phyloP scores from a whole-genome alignment of 1,140 invertebrate species.

The Centruroides vittatus region DNA sequence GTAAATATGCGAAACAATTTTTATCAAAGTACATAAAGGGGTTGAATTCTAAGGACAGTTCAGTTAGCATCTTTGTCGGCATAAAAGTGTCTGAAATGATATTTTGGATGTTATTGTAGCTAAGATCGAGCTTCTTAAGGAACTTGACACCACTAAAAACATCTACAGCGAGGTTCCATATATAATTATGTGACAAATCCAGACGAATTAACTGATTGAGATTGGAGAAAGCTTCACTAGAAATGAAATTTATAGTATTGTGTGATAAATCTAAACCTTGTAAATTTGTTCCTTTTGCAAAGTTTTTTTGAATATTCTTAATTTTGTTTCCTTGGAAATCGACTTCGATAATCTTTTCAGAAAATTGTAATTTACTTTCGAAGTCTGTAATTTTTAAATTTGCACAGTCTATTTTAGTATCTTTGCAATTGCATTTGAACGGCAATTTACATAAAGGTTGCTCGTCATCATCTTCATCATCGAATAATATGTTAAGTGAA shows the following conservation, averaged over 20 bases:
- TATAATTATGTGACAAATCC: constrained; percentile 6
- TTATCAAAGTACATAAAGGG: constrained; percentile 8
- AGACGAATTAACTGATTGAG: constrained; percentile 1
- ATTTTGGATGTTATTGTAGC: constrained; percentile 9
- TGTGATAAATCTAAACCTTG: constrained; percentile 1
- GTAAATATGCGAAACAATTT: constrained; percentile 4
- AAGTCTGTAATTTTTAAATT: constrained; percentile 2
- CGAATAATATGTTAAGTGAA: too few species aligned
- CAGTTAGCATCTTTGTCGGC: neutral
- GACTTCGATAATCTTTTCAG: neutral
- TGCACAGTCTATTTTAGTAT: neutral
- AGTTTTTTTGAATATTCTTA: neutral
- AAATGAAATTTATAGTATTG: constrained; percentile 10
- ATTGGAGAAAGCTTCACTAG: neutral
- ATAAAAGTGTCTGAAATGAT: constrained; percentile 3
- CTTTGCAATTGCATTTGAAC: neutral
- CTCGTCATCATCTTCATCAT: too few species aligned
- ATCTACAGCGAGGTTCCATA: constrained; percentile 4
- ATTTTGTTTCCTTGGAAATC: constrained; percentile 7
- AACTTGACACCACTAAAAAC: neutral
- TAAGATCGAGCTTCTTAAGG: constrained; percentile 7
- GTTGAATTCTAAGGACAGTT: constrained; percentile 10
- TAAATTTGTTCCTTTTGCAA: constrained; percentile 3
- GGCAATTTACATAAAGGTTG: too few species aligned
- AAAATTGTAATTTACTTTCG: constrained; percentile 1